A percentile compares a stretch with the other conserved stretches of the same genome.
phyloP scores from a whole-genome alignment of 53 echinoderm and acorn worm species.

The Holothuria scabra region DNA sequence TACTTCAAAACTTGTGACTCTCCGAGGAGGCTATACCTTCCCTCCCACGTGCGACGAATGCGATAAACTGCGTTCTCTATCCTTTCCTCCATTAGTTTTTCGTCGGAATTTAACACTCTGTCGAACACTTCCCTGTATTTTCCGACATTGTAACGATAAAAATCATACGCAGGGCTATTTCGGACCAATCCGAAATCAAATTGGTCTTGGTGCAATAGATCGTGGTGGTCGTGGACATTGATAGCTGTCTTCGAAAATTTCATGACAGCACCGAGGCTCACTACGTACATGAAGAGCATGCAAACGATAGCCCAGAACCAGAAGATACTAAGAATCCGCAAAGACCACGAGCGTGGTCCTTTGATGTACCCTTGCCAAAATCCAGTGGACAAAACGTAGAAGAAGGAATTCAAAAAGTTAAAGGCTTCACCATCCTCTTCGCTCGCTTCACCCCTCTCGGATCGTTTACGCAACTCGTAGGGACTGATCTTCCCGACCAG shows the following conservation, averaged over 20 bases:
- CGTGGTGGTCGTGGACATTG: slow-evolving; percentile 57
- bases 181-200: slow-evolving; percentile 83
- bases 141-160: slow-evolving; percentile 63
- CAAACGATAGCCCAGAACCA: slow-evolving; percentile 82
- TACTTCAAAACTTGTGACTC: slow-evolving; percentile 77
- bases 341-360: slow-evolving; percentile 69
- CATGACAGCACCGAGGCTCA: slow-evolving; percentile 72
- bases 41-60: slow-evolving; percentile 80
- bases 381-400: slow-evolving; percentile 61
- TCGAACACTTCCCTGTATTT: slow-evolving; percentile 63
- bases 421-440: slow-evolving; percentile 67
- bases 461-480: slow-evolving; percentile 69
- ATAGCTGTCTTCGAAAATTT: slow-evolving; percentile 62
- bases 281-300: slow-evolving; percentile 75
- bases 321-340: slow-evolving; percentile 64
- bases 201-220: slow-evolving; percentile 79
- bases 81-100: slow-evolving; percentile 69
- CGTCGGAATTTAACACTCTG: slow-evolving; percentile 67
- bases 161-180: slow-evolving; percentile 83
- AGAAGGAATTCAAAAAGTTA: slow-evolving; percentile 70
- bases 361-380: slow-evolving; percentile 69
- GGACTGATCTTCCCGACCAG: slow-evolving; percentile 66
- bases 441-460: slow-evolving; percentile 57
- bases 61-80: slow-evolving; percentile 75
- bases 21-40: slow-evolving; percentile 79